These are phyloP conservation scores for Xenopus borealis DNA, from an alignment of 2,113 vertebrate genomes.

Conservation along the genomic window DNA sequence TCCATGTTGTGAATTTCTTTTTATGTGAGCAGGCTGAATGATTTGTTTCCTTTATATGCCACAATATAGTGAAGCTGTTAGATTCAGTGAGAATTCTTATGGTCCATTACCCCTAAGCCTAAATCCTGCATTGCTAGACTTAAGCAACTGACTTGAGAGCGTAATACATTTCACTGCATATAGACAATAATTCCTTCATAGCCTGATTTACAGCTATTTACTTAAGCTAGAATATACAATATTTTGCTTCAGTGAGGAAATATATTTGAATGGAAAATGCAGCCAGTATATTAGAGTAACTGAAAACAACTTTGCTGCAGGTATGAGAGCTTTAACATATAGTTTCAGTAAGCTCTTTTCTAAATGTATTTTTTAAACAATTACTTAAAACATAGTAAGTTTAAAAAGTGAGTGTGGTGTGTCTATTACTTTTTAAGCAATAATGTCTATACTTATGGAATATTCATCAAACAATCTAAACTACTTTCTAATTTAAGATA, in stretches of 20 bases:
- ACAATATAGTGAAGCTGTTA: conserved; percentile 11
- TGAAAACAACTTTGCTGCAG: neutral
- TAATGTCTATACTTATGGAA: too few relatives aligned
- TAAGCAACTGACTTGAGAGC: conserved; percentile 15
- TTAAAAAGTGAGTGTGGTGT: too few relatives aligned
- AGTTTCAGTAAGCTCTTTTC: too few relatives aligned
- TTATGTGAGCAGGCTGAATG: neutral
- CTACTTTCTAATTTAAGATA: too few relatives aligned
- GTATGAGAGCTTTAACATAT: neutral
- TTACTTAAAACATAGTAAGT: too few relatives aligned
- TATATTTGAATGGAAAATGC: neutral
- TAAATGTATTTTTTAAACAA: too few relatives aligned
- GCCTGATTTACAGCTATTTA: neutral
- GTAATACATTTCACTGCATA: neutral
- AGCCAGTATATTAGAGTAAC: neutral
- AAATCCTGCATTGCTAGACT: conserved; percentile 15
- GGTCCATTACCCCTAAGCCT: conserved; percentile 20
- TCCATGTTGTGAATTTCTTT: neutral
- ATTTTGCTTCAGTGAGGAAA: neutral
- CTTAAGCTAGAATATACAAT: neutral
- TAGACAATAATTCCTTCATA: conserved; percentile 14
- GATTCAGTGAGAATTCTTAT: conserved; percentile 14
- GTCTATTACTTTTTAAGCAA: too few relatives aligned
- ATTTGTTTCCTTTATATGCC: conserved; percentile 6
- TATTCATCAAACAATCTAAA: too few relatives aligned